These are phyloP conservation scores for Cotesia glomerata DNA, from an alignment of 1,140 invertebrate genomes.

Conservation along the genomic window DNA sequence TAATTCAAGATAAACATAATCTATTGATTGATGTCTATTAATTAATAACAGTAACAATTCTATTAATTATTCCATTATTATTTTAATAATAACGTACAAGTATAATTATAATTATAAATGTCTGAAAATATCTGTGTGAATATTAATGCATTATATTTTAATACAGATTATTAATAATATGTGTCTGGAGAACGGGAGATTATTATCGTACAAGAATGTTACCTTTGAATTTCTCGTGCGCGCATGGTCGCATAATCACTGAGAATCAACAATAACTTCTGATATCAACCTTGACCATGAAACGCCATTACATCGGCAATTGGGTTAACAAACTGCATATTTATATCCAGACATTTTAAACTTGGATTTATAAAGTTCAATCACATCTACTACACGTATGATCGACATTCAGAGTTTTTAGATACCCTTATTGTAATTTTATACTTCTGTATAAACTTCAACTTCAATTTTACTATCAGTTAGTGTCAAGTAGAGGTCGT, in stretches of 20 bases:
- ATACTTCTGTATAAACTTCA: neutral
- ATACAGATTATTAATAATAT: neutral
- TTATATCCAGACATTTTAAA: too few relatives aligned
- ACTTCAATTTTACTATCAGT: too few relatives aligned
- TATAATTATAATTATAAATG: too few relatives aligned
- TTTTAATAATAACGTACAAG: too few relatives aligned
- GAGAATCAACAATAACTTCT: neutral
- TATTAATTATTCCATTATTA: too few relatives aligned
- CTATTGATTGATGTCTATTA: too few relatives aligned
- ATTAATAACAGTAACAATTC: too few relatives aligned
- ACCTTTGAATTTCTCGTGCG: neutral
- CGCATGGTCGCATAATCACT: neutral
- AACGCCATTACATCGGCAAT: neutral
- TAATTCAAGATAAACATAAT: too few relatives aligned
- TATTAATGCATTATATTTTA: neutral
- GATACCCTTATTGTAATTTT: neutral
- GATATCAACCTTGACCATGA: conserved; percentile 15
- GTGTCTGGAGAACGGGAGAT: neutral
- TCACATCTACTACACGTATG: neutral
- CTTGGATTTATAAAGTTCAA: neutral
- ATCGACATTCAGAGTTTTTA: too few relatives aligned
- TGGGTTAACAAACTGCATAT: neutral
- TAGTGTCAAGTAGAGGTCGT: neutral
- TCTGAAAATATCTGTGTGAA: too few relatives aligned
- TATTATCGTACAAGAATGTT: conserved; percentile 6